These are phyloP conservation scores for Macrotus californicus DNA, from an alignment of 2,113 vertebrate genomes.

Conservation along the genomic window DNA sequence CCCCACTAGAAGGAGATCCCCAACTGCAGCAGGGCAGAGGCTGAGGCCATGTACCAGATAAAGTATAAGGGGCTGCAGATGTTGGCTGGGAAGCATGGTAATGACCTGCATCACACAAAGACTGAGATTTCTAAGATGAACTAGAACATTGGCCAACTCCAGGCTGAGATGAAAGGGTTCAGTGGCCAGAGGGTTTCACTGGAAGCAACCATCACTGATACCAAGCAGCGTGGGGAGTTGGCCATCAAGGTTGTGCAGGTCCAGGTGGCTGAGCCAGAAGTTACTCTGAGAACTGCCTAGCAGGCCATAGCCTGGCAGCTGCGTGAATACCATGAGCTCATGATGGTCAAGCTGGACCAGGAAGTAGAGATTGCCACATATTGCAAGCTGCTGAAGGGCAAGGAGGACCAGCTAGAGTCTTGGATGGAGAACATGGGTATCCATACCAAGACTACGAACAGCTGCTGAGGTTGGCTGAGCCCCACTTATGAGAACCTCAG, in stretches of 20 bases:
- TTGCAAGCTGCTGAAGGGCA: conserved; percentile 79
- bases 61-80: conserved; percentile 92
- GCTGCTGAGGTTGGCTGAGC: conserved; percentile 68
- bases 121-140: conserved; percentile 90
- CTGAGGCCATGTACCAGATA: conserved; percentile 87
- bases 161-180: conserved; percentile 88
- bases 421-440: conserved; percentile 77
- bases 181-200: conserved; percentile 84
- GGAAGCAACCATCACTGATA: conserved; percentile 70
- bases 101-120: conserved; percentile 87
- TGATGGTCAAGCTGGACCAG: conserved; percentile 77
- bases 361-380: conserved; percentile 80
- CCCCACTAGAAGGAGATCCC: conserved; percentile 92
- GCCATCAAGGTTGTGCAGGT: conserved; percentile 64
- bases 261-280: conserved; percentile 67
- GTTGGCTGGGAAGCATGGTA: conserved; percentile 86
- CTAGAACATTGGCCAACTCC: conserved; percentile 87
- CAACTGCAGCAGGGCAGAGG: conserved; percentile 86
- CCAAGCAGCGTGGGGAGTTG: conserved; percentile 73
- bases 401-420: conserved; percentile 74
- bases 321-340: conserved; percentile 77
- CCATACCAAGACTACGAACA: conserved; percentile 71
- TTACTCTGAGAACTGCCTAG: conserved; percentile 63
- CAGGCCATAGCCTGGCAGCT: conserved; percentile 76
- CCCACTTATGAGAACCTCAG: neutral